Percentiles rank a stretch among this genome's conserved stretches.
Evolutionary conservation across 2,797 vertebrate species (phyloP).

Genomic region (Pampus argenteus): DNA sequence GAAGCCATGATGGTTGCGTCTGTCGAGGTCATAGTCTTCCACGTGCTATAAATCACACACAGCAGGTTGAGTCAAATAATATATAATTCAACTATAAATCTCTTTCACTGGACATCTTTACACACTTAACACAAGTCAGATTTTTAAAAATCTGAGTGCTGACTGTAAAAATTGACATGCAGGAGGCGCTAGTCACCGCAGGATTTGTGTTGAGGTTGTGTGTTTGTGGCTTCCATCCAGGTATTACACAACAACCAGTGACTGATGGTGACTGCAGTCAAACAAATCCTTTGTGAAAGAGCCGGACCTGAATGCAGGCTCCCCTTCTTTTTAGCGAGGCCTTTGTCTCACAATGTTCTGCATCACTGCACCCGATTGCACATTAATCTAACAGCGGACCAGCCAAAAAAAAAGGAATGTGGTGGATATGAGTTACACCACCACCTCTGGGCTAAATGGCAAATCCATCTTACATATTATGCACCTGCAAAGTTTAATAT

Average conservation of each 20-base stretch:
- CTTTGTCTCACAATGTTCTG: conserved; percentile 59
- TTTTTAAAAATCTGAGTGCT: conserved; percentile 13
- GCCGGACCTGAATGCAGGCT: conserved; percentile 49
- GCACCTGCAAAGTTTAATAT: conserved; percentile 56
- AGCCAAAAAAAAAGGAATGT: conserved; percentile 33
- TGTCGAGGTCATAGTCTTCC: conserved; percentile 59
- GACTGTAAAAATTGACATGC: background rate
- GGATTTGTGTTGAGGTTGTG: conserved; percentile 10
- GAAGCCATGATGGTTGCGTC: conserved; percentile 38
- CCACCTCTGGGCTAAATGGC: conserved; percentile 44
- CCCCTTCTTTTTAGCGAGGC: conserved; percentile 28
- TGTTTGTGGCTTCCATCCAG: conserved; percentile 50
- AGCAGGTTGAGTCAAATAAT: conserved; percentile 57
- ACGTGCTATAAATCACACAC: conserved; percentile 64
- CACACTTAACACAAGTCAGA: conserved; percentile 24
- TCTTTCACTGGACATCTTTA: conserved; percentile 39
- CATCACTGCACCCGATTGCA: conserved; percentile 46
- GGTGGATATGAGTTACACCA: conserved; percentile 35
- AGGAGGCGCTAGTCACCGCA: conserved; percentile 19
- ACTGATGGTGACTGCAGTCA: conserved; percentile 72
- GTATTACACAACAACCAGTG: conserved; percentile 63
- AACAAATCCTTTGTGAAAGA: conserved; percentile 66
- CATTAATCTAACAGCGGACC: conserved; percentile 51
- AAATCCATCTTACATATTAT: conserved; percentile 48
- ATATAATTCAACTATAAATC: conserved; percentile 58